Conservation (phyloP, 2,888 invertebrate species). For the Aelia acuminata region DNA sequence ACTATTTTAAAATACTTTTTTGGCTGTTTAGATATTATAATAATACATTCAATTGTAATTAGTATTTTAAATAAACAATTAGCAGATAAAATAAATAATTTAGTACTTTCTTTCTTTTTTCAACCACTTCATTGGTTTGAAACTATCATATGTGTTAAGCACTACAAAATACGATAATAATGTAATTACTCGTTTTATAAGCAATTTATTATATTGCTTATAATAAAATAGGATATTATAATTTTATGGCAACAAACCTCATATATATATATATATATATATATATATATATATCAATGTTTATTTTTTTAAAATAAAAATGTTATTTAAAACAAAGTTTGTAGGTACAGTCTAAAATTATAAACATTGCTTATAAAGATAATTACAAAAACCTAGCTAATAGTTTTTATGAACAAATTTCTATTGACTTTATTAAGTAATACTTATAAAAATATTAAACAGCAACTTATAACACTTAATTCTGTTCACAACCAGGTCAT, state of each 20-base stretch:
- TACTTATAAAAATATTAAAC: conserved; percentile 4
- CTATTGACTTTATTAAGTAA: not conserved
- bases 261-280: too few relatives aligned
- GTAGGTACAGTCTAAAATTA: not conserved
- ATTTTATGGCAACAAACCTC: too few relatives aligned
- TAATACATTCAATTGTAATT: not conserved
- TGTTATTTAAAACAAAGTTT: conserved; percentile 6
- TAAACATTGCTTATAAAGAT: not conserved
- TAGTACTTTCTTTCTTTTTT: not conserved
- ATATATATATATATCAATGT: too few relatives aligned
- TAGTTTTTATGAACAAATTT: not conserved
- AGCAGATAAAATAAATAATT: not conserved
- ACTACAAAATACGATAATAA: not conserved
- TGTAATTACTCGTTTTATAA: not conserved
- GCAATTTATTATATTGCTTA: too few relatives aligned
- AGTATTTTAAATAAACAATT: not conserved
- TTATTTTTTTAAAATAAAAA: not conserved
- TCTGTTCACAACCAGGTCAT: not conserved
- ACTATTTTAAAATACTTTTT: not conserved
- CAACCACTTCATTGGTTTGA: not conserved
- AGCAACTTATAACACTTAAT: not conserved
- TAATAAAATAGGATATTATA: too few relatives aligned
- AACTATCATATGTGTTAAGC: not conserved
- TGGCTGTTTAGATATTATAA: not conserved
- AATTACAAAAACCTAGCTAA: not conserved